phyloP scores from a whole-genome alignment of 2,113 vertebrate species.

The Ochotona curzoniae region DNA sequence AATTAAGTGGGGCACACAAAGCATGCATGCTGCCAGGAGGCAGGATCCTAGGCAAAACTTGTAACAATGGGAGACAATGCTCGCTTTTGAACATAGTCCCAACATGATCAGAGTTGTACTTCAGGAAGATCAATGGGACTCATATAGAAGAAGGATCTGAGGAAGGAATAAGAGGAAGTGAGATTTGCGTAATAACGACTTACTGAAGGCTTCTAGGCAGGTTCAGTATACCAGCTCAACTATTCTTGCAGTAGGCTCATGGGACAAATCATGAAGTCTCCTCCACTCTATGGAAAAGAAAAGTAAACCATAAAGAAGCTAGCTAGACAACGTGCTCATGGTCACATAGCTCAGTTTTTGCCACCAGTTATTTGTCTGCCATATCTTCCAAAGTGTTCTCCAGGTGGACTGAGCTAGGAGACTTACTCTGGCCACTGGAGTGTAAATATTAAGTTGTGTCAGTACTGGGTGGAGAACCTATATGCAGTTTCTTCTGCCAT shows the following conservation, averaged over 20 bases:
- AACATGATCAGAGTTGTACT: background rate
- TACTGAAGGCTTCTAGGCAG: background rate
- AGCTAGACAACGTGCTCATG: background rate
- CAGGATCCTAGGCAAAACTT: background rate
- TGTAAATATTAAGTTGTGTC: background rate
- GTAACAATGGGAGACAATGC: background rate
- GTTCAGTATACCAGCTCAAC: background rate
- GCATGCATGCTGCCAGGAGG: fast-evolving
- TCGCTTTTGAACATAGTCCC: fast-evolving
- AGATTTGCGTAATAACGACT: background rate
- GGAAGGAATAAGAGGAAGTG: background rate
- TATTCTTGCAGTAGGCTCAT: background rate
- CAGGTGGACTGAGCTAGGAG: background rate
- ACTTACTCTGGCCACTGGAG: background rate
- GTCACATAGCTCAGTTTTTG: background rate
- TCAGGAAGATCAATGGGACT: background rate
- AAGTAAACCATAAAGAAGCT: background rate
- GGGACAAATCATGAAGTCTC: background rate
- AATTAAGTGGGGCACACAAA: background rate
- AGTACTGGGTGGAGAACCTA: background rate
- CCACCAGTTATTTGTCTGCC: background rate
- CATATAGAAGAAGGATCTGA: background rate
- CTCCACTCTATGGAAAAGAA: background rate
- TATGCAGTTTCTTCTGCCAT: background rate
- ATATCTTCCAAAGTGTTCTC: background rate